phyloP scores from a whole-genome alignment of 2,113 vertebrate species.

The Cynoglossus semilaevis region DNA sequence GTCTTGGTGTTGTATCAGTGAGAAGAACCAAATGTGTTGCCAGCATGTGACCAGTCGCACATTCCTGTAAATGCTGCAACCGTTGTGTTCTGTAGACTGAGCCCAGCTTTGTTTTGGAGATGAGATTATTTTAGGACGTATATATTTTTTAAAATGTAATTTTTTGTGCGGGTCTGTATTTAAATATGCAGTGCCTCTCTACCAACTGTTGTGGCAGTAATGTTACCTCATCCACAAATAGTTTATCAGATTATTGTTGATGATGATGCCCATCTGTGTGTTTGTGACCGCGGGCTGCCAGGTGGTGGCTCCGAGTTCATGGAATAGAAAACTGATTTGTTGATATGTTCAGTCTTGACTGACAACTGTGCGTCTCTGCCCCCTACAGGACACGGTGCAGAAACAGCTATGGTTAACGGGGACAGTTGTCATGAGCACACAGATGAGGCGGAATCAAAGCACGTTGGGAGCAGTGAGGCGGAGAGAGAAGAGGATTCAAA shows the following conservation, averaged over 20 bases:
- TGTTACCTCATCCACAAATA: slow-evolving; percentile 34
- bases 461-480: slow-evolving; percentile 79
- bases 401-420: slow-evolving; percentile 88
- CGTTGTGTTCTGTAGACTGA: too few species aligned
- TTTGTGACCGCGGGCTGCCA: slow-evolving; percentile 26
- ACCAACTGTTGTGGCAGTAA: slow-evolving; percentile 4
- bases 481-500: slow-evolving; percentile 84
- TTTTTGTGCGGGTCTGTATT: slow-evolving; percentile 1
- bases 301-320: slow-evolving; percentile 11
- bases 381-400: slow-evolving; percentile 76
- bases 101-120: too few species aligned
- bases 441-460: slow-evolving; percentile 75
- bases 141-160: too few species aligned
- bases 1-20: too few species aligned
- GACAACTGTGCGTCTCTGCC: neutral
- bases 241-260: slow-evolving; percentile 31
- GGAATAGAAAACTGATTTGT: neutral
- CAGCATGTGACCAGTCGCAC: too few species aligned
- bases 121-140: neutral
- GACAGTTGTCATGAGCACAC: slow-evolving; percentile 76
- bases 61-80: too few species aligned
- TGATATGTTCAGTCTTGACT: neutral
- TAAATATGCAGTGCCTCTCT: neutral
- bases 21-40: too few species aligned
- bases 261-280: slow-evolving; percentile 14